Conservation (phyloP, 2,888 invertebrate genomes). For the Ommatoiulus sabulosus region DNA sequence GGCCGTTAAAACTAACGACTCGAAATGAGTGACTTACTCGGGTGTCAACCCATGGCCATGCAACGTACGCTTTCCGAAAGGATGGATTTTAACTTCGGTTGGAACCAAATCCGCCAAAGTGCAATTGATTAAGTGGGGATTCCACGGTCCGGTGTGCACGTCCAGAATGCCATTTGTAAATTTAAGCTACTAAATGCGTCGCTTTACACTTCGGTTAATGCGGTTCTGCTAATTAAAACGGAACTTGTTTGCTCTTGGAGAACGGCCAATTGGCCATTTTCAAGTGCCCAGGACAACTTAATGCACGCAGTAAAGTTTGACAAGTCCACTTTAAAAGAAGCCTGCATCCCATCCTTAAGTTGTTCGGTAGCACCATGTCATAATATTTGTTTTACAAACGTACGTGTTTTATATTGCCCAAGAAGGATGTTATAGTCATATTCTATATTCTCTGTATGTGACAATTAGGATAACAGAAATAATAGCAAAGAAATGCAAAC, state of each 20-base stretch:
- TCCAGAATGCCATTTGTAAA: constrained; percentile 9
- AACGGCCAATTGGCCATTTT: neutral
- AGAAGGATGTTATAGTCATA: too few relatives aligned
- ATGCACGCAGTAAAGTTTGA: constrained; percentile 17
- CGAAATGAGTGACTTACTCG: constrained; percentile 42
- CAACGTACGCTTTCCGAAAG: neutral
- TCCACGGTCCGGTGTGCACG: constrained; percentile 27
- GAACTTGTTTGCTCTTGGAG: neutral
- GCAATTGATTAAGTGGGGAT: neutral
- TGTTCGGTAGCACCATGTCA: neutral
- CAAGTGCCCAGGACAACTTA: neutral
- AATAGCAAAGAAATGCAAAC: too few relatives aligned
- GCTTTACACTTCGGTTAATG: constrained; percentile 11
- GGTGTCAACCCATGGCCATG: constrained; percentile 5
- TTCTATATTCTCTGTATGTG: too few relatives aligned
- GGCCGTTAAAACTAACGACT: constrained; percentile 51
- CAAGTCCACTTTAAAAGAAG: neutral
- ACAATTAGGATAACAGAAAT: too few relatives aligned
- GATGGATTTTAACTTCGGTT: neutral
- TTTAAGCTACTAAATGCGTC: neutral
- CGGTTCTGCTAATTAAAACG: constrained; percentile 12
- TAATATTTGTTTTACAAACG: neutral
- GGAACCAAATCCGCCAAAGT: neutral
- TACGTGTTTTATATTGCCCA: too few relatives aligned
- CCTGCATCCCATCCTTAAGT: neutral